A percentile compares a stretch with the other conserved stretches of the same genome.
Evolutionary conservation across 2,113 vertebrate genomes (phyloP).

Genomic region (Pagrus major): DNA sequence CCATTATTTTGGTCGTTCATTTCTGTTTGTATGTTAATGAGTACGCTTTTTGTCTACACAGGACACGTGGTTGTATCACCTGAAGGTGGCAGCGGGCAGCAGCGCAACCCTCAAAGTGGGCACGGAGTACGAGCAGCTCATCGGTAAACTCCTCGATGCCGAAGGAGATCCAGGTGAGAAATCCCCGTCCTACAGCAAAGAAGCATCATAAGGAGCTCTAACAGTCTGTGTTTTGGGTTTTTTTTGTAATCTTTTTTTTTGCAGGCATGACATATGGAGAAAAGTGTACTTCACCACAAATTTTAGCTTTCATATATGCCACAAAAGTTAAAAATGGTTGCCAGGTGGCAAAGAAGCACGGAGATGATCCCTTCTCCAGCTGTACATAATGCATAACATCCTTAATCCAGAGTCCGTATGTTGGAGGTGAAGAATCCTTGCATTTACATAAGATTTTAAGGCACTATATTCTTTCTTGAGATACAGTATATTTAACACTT

Average conservation of each 20-base stretch:
- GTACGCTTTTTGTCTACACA: slow-evolving; percentile 55
- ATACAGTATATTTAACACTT: slow-evolving; percentile 6
- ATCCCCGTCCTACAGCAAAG: background rate
- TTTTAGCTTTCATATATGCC: too few species aligned
- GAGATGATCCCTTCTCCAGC: too few species aligned
- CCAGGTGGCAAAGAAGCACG: too few species aligned
- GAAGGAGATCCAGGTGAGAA: slow-evolving; percentile 89
- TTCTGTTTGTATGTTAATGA: background rate
- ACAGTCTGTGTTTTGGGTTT: background rate
- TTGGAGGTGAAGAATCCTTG: too few species aligned
- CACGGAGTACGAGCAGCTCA: slow-evolving; percentile 88
- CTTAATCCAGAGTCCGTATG: too few species aligned
- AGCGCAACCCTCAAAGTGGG: slow-evolving; percentile 86
- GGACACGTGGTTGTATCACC: slow-evolving; percentile 92
- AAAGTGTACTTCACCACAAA: too few species aligned
- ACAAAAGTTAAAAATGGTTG: too few species aligned
- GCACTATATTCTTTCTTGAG: background rate
- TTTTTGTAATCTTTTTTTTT: too few species aligned
- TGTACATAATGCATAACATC: too few species aligned
- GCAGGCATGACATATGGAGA: too few species aligned
- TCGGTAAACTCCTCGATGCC: slow-evolving; percentile 88
- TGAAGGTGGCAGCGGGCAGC: slow-evolving; percentile 88
- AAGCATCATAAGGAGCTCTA: background rate
- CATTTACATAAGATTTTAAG: too few species aligned
- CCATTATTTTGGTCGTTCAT: background rate